phyloP scores from a whole-genome alignment of 2,888 invertebrate genomes.

The Cephonodes hylas region DNA sequence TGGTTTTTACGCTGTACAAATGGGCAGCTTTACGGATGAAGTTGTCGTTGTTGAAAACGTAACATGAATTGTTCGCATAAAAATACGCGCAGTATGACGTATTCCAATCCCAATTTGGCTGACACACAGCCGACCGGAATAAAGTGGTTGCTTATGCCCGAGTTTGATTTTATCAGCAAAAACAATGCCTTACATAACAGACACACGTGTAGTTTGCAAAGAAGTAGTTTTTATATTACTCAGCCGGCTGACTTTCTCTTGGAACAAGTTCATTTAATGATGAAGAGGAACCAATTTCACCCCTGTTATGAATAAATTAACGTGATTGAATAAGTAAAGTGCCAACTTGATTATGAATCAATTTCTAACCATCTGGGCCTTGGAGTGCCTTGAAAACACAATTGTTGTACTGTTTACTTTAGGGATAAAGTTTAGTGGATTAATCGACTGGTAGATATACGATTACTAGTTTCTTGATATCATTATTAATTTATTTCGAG shows the following conservation, averaged over 20 bases:
- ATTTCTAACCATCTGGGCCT: constrained; percentile 3
- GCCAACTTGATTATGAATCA: constrained; percentile 3
- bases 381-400: background rate
- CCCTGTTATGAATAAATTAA: constrained; percentile 6
- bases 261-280: background rate
- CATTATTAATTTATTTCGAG: background rate
- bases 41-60: background rate
- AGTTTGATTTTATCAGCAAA: constrained; percentile 2
- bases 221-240: constrained; percentile 2
- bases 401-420: background rate
- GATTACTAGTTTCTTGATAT: background rate
- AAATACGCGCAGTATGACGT: background rate
- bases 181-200: background rate
- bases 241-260: constrained; percentile 7
- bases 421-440: background rate
- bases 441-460: background rate
- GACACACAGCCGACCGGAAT: background rate
- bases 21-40: background rate
- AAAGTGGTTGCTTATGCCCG: background rate
- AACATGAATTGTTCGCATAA: background rate
- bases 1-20: background rate
- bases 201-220: constrained; percentile 5
- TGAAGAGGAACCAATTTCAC: constrained; percentile 11
- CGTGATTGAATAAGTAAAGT: constrained; percentile 8
- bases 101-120: background rate